These are phyloP conservation scores for Junonia oenone DNA, from an alignment of 2,888 invertebrate genomes.

Conservation along the genomic window DNA sequence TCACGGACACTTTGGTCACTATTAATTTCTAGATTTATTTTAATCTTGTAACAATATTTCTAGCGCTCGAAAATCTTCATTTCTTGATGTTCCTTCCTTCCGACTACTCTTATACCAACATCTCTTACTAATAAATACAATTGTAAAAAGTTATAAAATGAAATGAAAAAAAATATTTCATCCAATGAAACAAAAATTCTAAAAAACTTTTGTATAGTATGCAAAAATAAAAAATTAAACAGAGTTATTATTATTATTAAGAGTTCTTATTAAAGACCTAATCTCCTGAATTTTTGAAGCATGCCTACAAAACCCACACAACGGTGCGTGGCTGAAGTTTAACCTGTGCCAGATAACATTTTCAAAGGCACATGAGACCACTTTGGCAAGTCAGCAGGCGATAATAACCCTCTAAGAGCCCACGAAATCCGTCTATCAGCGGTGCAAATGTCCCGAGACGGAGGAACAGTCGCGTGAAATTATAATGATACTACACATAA, in stretches of 20 bases:
- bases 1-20: conserved; percentile 6
- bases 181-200: too few species aligned
- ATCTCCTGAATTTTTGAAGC: too few species aligned
- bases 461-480: neutral
- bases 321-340: neutral
- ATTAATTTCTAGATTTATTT: conserved; percentile 4
- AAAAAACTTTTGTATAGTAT: too few species aligned
- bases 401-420: neutral
- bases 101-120: too few species aligned
- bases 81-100: neutral
- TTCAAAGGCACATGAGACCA: neutral
- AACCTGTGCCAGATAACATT: neutral
- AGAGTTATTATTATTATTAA: too few species aligned
- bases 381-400: neutral
- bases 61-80: neutral
- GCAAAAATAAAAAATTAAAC: too few species aligned
- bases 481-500: neutral
- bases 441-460: neutral
- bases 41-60: neutral
- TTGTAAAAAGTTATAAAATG: too few species aligned
- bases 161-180: too few species aligned
- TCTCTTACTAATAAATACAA: too few species aligned
- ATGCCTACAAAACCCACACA: neutral
- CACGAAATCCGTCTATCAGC: neutral
- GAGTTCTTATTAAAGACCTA: too few species aligned